phyloP scores from a whole-genome alignment of 2,888 invertebrate genomes.

The Polydrusus cervinus region DNA sequence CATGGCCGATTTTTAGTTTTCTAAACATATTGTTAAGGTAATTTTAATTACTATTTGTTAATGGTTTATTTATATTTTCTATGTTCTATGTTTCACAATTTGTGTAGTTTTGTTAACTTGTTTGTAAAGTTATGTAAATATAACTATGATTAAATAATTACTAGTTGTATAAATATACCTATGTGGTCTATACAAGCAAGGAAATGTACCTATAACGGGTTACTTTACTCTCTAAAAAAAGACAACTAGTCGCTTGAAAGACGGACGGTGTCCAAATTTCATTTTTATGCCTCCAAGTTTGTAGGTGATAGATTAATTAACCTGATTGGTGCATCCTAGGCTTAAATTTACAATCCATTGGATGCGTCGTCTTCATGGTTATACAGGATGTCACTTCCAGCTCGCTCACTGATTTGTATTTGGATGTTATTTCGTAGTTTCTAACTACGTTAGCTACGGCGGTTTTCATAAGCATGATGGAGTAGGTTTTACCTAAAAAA shows the following conservation, averaged over 20 bases:
- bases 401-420: constrained; percentile 47
- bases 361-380: constrained; percentile 48
- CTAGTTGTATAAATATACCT: no score
- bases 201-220: no score
- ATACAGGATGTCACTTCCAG: constrained; percentile 43
- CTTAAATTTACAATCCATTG: constrained; percentile 44
- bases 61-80: background rate
- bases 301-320: no score
- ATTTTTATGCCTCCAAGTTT: no score
- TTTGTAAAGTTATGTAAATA: no score
- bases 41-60: background rate
- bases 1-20: background rate
- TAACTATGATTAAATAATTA: no score
- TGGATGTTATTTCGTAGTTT: constrained; percentile 50
- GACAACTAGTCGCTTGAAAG: no score
- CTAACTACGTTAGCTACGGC: constrained; percentile 51
- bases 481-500: constrained; percentile 54
- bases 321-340: constrained; percentile 35
- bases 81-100: no score
- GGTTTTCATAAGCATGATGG: constrained; percentile 54
- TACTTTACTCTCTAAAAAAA: no score
- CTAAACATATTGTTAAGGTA: background rate
- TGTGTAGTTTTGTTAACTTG: no score
- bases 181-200: no score
- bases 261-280: no score